Evolutionary conservation across 2,888 invertebrate genomes (phyloP).

Genomic region (Synergus gifuensis): DNA sequence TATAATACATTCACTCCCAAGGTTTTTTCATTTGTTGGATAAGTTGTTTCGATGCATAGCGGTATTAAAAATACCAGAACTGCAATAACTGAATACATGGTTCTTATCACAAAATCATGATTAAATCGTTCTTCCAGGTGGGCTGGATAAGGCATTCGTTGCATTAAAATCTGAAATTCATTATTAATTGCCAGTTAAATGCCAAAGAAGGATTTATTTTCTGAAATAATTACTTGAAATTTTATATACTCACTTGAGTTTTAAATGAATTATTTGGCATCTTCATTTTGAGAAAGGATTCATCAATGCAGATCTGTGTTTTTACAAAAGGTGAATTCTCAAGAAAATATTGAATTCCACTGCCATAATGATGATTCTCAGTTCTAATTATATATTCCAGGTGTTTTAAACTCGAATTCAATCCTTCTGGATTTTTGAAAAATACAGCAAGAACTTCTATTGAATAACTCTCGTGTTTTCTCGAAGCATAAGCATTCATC

Average conservation of each 20-base stretch:
- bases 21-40: constrained; percentile 70
- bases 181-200: not conserved
- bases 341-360: not conserved
- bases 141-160: constrained; percentile 74
- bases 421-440: not conserved
- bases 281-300: constrained; percentile 64
- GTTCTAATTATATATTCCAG: constrained; percentile 69
- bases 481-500: constrained; percentile 60
- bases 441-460: not conserved
- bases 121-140: constrained; percentile 54
- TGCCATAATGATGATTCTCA: not conserved
- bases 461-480: not conserved
- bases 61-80: constrained; percentile 69
- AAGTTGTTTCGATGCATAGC: constrained; percentile 69
- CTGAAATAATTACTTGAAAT: not conserved
- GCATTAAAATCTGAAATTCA: constrained; percentile 65
- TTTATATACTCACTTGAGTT: constrained; percentile 3
- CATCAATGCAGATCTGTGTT: constrained; percentile 70
- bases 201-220: not conserved
- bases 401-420: constrained; percentile 47
- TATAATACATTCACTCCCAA: constrained; percentile 72
- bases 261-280: constrained; percentile 47
- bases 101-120: constrained; percentile 53
- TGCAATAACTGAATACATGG: constrained; percentile 63
- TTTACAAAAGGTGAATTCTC: constrained; percentile 60